phyloP scores from a whole-genome alignment of 2,888 invertebrate genomes.

The Zonitis immaculata region DNA sequence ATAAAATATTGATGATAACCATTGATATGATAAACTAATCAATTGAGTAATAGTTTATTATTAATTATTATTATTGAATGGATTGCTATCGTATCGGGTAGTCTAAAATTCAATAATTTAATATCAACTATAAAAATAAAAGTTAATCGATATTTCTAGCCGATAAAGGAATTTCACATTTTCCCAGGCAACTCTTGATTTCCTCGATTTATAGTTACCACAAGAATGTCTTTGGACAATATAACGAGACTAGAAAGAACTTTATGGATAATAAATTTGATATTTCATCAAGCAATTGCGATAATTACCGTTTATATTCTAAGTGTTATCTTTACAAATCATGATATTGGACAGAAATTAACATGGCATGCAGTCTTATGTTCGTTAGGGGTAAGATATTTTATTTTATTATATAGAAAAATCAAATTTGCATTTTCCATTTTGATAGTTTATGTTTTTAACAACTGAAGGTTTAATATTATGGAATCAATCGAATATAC shows the following conservation, averaged over 20 bases:
- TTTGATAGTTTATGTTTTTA: slow-evolving; percentile 12
- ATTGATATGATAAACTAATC: too few species aligned
- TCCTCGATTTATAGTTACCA: too few species aligned
- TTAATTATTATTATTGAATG: too few species aligned
- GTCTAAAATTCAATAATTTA: too few species aligned
- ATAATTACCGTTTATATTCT: slow-evolving; percentile 7
- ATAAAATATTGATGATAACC: too few species aligned
- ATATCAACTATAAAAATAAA: too few species aligned
- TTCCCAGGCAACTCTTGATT: too few species aligned
- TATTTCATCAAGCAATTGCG: slow-evolving; percentile 9
- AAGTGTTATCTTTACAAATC: slow-evolving; percentile 1
- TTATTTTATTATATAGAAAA: background rate
- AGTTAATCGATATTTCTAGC: too few species aligned
- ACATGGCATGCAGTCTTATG: slow-evolving; percentile 12
- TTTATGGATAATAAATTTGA: slow-evolving; percentile 4
- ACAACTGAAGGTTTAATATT: slow-evolving; percentile 15
- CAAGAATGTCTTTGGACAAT: slow-evolving; percentile 5
- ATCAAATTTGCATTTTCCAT: background rate
- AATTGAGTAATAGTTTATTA: too few species aligned
- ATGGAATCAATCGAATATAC: slow-evolving; percentile 17
- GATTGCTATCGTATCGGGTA: too few species aligned
- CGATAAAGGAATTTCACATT: too few species aligned
- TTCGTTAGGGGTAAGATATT: slow-evolving; percentile 8
- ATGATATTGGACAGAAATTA: background rate
- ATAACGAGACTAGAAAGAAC: background rate